Conservation (phyloP, 2,888 invertebrate genomes). For the Linnaemya tessellans region DNA sequence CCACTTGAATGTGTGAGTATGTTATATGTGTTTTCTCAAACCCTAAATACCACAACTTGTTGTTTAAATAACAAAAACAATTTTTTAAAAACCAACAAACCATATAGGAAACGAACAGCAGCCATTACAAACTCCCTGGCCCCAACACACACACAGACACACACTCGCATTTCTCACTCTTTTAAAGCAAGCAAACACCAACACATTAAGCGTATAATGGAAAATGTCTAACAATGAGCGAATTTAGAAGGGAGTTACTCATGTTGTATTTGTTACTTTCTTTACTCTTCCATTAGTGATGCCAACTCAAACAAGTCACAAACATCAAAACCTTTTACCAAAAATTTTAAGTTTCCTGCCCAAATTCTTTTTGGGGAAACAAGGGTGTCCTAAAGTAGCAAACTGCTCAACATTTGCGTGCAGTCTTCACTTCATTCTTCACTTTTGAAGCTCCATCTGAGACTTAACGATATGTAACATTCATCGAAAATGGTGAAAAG, state of each 20-base stretch:
- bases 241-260: background rate
- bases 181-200: background rate
- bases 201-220: constrained; percentile 19
- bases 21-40: constrained; percentile 35
- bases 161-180: background rate
- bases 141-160: background rate
- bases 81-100: constrained; percentile 41
- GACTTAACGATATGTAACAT: no score
- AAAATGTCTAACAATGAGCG: constrained; percentile 29
- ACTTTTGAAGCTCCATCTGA: no score
- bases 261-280: background rate
- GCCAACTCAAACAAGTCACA: background rate
- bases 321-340: no score
- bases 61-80: constrained; percentile 65
- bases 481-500: no score
- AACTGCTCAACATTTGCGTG: no score
- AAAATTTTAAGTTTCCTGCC: no score
- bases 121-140: background rate
- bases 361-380: no score
- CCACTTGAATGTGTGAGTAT: constrained; percentile 6
- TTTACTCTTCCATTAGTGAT: constrained; percentile 14
- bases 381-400: no score
- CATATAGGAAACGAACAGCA: constrained; percentile 27
- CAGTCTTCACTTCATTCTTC: no score
- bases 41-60: constrained; percentile 65